These are phyloP conservation scores for Ptyas mucosa DNA, from an alignment of 2,113 vertebrate species.

Conservation along the genomic window DNA sequence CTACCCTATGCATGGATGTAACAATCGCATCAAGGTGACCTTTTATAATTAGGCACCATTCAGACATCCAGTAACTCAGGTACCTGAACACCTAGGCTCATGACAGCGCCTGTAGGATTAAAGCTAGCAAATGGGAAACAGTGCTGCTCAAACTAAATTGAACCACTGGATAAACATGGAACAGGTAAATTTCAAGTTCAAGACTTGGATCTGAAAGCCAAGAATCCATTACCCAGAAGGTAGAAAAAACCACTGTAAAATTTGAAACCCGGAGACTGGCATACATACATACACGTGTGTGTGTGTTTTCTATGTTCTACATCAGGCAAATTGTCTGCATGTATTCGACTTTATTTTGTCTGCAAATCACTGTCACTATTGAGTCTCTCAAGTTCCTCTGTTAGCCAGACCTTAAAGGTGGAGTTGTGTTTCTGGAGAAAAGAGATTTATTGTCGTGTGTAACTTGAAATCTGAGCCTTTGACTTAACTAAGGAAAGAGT, in stretches of 20 bases:
- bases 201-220: neutral
- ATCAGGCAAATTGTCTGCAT: neutral
- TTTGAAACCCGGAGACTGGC: neutral
- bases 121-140: neutral
- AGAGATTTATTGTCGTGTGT: neutral
- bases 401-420: neutral
- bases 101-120: neutral
- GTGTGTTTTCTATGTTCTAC: neutral
- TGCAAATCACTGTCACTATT: neutral
- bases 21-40: neutral
- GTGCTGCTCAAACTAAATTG: neutral
- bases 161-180: neutral
- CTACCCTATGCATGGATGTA: neutral
- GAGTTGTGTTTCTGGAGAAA: neutral
- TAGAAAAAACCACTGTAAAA: neutral
- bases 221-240: neutral
- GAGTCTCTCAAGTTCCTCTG: neutral
- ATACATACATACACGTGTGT: neutral
- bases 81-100: neutral
- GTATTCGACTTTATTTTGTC: neutral
- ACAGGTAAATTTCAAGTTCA: neutral
- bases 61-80: neutral
- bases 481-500: neutral
- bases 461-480: neutral
- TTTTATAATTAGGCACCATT: neutral